A percentile compares a stretch with the other conserved stretches of the same genome.
Evolutionary conservation across 2,888 invertebrate species (phyloP).

Genomic region (Empis livida): DNA sequence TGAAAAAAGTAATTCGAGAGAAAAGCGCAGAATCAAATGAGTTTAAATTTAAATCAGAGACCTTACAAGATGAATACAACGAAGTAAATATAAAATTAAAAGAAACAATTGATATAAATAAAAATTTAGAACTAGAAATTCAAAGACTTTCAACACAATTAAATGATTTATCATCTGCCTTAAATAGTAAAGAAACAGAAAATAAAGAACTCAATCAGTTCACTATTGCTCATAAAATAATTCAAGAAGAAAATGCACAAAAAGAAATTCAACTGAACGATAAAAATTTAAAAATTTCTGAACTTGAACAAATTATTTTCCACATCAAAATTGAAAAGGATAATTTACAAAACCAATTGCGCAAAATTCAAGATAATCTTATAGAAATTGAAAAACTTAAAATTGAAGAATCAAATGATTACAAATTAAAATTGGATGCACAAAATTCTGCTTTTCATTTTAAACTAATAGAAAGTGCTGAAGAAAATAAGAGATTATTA

Average conservation of each 20-base stretch:
- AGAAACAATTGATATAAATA: slow-evolving; percentile 22
- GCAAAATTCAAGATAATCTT: background rate
- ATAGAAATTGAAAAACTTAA: no score
- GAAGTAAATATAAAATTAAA: slow-evolving; percentile 25
- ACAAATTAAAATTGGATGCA: no score
- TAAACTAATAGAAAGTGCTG: no score
- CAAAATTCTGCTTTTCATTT: no score
- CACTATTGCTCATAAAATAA: background rate
- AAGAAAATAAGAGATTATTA: background rate
- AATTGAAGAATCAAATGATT: no score
- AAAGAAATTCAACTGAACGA: background rate
- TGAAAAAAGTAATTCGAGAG: background rate
- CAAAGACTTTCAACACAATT: background rate
- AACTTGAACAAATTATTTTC: background rate
- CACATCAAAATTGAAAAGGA: background rate
- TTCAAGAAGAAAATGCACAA: background rate
- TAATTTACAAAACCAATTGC: background rate
- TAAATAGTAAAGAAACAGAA: background rate
- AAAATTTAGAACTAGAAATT: background rate
- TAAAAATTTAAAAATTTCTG: background rate
- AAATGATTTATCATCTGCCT: background rate
- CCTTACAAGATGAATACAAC: slow-evolving; percentile 17
- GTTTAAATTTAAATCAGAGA: no score
- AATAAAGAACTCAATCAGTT: background rate
- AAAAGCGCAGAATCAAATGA: background rate